phyloP scores from a whole-genome alignment of 2,888 invertebrate genomes.

The Conops quadrifasciatus region DNA sequence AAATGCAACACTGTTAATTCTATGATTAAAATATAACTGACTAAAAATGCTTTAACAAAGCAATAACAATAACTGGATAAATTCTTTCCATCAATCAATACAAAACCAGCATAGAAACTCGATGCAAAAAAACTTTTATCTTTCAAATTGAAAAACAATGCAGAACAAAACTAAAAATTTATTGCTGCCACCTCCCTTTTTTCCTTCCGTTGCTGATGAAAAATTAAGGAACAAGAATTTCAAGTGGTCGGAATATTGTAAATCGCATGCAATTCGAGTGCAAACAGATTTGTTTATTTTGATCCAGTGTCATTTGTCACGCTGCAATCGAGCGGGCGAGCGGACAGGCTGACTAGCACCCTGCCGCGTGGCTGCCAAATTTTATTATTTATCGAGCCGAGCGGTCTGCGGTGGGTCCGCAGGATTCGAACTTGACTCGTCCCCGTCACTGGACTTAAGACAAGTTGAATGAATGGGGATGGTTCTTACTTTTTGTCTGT shows the following conservation, averaged over 20 bases:
- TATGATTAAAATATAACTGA: background rate
- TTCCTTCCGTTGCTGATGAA: conserved; percentile 16
- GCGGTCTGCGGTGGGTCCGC: conserved; percentile 40
- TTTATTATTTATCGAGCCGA: background rate
- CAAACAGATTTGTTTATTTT: conserved; percentile 55
- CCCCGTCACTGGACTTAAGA: conserved; percentile 3
- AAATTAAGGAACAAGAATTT: conserved; percentile 17
- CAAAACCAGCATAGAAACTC: background rate
- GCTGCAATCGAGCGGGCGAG: conserved; percentile 36
- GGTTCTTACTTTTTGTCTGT: background rate
- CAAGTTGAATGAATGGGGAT: background rate
- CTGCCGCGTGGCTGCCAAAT: conserved; percentile 33
- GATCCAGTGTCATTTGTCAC: conserved; percentile 51
- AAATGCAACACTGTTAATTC: too few species aligned
- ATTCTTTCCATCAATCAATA: background rate
- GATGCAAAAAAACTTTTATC: too few species aligned
- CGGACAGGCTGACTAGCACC: conserved; percentile 10
- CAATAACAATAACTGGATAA: background rate
- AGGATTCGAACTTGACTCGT: too few species aligned
- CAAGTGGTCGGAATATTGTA: conserved; percentile 30
- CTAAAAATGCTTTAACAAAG: background rate
- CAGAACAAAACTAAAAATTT: background rate
- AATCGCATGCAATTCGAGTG: conserved; percentile 45
- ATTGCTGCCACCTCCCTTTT: conserved; percentile 21
- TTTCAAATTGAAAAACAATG: too few species aligned